A percentile compares a stretch with the other conserved stretches of the same genome.
Conservation (phyloP, 2,888 invertebrate species). For the Graphium colonna region DNA sequence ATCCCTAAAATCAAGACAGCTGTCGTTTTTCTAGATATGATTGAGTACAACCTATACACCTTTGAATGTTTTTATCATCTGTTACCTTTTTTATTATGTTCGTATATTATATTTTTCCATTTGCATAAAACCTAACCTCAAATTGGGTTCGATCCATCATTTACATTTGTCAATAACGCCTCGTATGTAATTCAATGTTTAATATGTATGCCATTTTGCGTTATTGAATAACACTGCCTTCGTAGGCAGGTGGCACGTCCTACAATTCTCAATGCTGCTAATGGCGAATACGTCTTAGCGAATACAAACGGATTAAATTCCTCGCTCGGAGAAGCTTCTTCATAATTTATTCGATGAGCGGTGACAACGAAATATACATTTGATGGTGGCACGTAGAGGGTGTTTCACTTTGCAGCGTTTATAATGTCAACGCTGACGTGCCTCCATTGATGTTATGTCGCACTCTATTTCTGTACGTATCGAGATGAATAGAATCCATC, state of each 20-base stretch:
- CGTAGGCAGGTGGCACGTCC: conserved; percentile 15
- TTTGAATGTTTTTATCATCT: conserved; percentile 3
- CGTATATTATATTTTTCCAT: neutral
- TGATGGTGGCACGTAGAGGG: conserved; percentile 12
- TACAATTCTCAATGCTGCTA: conserved; percentile 22
- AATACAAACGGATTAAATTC: conserved; percentile 27
- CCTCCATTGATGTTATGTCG: neutral
- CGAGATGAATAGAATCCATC: too few species aligned
- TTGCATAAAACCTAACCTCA: neutral
- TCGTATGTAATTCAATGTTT: conserved; percentile 18
- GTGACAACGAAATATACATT: conserved; percentile 28
- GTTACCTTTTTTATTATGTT: neutral
- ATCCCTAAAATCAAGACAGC: neutral
- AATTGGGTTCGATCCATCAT: conserved; percentile 17
- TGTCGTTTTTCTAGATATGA: neutral
- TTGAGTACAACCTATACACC: neutral
- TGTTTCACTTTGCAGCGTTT: conserved; percentile 1
- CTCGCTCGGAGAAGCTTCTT: conserved; percentile 25
- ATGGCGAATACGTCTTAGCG: conserved; percentile 25
- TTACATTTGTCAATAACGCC: conserved; percentile 21
- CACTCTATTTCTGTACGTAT: too few species aligned
- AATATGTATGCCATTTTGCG: conserved; percentile 23
- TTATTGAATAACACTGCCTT: conserved; percentile 22
- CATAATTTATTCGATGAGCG: conserved; percentile 31
- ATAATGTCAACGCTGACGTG: neutral